A percentile compares a stretch with the other conserved stretches of the same genome.
Evolutionary conservation across 2,888 invertebrate genomes (phyloP).

Genomic region (Drosophila conformis): DNA sequence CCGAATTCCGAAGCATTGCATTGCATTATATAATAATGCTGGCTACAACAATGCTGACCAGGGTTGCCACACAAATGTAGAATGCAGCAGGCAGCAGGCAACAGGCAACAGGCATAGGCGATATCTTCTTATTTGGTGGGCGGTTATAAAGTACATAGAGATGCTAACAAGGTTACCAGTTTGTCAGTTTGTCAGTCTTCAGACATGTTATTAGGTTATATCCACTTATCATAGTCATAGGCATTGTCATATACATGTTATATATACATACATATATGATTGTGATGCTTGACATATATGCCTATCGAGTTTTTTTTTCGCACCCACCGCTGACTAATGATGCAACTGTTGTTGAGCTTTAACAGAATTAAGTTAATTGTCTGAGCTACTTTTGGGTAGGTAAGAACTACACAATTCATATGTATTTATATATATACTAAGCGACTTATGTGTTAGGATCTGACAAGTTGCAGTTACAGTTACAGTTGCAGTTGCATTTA

Average conservation of each 20-base stretch:
- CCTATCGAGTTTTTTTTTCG: constrained; percentile 17
- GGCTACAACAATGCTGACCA: constrained; percentile 10
- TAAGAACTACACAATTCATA: constrained; percentile 33
- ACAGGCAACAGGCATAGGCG: not conserved
- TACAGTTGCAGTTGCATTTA: constrained; percentile 15
- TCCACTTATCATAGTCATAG: not conserved
- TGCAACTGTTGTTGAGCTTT: constrained; percentile 38
- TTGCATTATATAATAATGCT: not conserved
- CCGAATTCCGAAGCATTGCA: constrained; percentile 1
- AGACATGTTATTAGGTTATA: constrained; percentile 42
- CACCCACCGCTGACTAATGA: constrained; percentile 35
- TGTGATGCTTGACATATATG: not conserved
- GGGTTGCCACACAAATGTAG: constrained; percentile 11
- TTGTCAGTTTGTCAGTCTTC: constrained; percentile 57
- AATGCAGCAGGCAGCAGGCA: not conserved
- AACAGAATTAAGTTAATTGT: constrained; percentile 31
- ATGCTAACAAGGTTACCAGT: constrained; percentile 38
- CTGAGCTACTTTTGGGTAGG: constrained; percentile 33
- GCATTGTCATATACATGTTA: constrained; percentile 4
- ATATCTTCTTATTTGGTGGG: constrained; percentile 21
- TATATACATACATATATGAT: not conserved
- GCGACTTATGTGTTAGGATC: constrained; percentile 29
- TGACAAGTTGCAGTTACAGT: constrained; percentile 26
- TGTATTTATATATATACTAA: constrained; percentile 19
- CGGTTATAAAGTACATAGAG: constrained; percentile 27